Percentiles rank a stretch among this genome's conserved stretches.
phyloP scores from a whole-genome alignment of 2,113 vertebrate species.

The Callipepla squamata region DNA sequence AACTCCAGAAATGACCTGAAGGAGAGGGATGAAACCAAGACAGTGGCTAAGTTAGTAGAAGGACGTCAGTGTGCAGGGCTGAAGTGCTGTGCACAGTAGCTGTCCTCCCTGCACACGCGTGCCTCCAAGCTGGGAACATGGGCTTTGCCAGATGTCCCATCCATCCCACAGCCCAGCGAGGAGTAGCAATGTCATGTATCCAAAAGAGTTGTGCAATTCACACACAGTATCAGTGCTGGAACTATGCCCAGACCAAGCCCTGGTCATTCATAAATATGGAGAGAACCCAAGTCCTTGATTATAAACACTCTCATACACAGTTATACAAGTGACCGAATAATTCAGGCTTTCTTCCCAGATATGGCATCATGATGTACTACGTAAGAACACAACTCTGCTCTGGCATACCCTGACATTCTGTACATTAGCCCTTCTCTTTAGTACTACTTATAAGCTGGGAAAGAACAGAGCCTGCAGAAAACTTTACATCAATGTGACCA shows the following conservation, averaged over 20 bases:
- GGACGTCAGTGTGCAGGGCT: not conserved
- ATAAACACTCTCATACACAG: constrained; percentile 36
- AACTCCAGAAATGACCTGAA: not conserved
- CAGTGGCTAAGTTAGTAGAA: not conserved
- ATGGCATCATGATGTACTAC: not conserved
- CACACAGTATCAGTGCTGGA: constrained; percentile 36
- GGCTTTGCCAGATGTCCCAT: not conserved
- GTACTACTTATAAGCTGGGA: not conserved
- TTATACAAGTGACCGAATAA: constrained; percentile 52
- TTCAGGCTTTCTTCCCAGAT: constrained; percentile 52
- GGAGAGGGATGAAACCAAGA: not conserved
- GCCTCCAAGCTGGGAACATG: constrained; percentile 6
- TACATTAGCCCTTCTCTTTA: not conserved
- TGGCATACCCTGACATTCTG: not conserved
- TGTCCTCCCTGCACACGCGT: not conserved
- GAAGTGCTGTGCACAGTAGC: not conserved
- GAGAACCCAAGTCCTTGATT: constrained; percentile 46
- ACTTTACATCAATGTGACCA: not conserved
- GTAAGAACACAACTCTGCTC: not conserved
- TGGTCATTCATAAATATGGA: constrained; percentile 67
- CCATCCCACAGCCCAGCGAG: not conserved
- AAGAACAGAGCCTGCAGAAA: not conserved
- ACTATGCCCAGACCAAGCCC: not conserved
- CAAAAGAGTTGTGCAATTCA: constrained; percentile 51
- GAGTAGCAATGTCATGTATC: constrained; percentile 10